These are phyloP conservation scores for Entelurus aequoreus DNA, from an alignment of 2,113 vertebrate species.

Conservation along the genomic window DNA sequence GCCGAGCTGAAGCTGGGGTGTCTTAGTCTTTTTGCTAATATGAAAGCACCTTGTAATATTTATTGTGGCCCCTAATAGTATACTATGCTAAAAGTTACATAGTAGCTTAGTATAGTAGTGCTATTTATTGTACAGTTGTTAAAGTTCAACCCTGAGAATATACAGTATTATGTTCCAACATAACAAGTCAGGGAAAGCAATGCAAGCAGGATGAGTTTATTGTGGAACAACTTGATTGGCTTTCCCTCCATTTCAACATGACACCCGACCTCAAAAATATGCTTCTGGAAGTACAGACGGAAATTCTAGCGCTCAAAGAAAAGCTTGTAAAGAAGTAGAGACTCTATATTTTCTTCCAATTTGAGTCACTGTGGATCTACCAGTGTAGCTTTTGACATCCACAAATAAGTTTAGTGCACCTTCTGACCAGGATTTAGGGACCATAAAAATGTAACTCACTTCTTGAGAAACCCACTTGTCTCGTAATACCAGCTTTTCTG, in stretches of 20 bases:
- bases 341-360: not conserved
- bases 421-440: constrained; percentile 7
- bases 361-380: not conserved
- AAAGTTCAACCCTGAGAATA: no score
- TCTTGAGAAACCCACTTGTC: constrained; percentile 23
- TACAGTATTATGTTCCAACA: no score
- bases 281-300: not conserved
- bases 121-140: no score
- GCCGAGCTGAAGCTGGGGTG: no score
- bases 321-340: not conserved
- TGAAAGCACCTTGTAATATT: no score
- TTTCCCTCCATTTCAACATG: not conserved
- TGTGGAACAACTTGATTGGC: not conserved
- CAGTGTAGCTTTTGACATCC: not conserved
- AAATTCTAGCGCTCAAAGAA: not conserved
- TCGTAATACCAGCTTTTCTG: constrained; percentile 22
- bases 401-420: not conserved
- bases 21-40: no score
- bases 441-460: constrained; percentile 25
- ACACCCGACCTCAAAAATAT: not conserved
- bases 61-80: no score
- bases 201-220: not conserved
- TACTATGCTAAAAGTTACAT: no score
- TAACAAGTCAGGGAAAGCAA: not conserved
- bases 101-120: no score